Percentiles rank a stretch among this genome's conserved stretches.
Conservation (phyloP, 2,888 invertebrate genomes). For the Nowickia ferox region DNA sequence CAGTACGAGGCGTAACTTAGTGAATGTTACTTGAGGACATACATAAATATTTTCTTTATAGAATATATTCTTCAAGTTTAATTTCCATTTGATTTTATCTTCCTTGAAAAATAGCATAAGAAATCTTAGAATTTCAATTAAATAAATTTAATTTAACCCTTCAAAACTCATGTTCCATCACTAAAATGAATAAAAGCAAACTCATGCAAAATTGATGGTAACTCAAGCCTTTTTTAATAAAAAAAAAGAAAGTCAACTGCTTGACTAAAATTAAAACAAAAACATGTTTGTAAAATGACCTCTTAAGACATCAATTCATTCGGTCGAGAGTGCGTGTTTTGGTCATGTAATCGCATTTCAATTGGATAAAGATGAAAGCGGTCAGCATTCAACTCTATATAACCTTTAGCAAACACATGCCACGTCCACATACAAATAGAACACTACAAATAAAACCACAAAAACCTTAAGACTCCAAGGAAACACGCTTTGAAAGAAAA, state of each 20-base stretch:
- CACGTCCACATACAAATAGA: conserved; percentile 1
- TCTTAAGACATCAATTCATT: conserved; percentile 75
- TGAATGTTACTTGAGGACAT: too few species aligned
- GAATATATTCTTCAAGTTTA: too few species aligned
- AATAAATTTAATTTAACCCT: conserved; percentile 56
- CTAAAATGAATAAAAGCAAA: conserved; percentile 24
- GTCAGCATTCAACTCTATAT: conserved; percentile 64
- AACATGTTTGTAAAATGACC: conserved; percentile 59
- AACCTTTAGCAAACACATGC: conserved; percentile 49
- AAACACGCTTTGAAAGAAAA: conserved; percentile 78
- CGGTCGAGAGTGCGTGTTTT: conserved; percentile 78
- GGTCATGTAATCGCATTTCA: conserved; percentile 82
- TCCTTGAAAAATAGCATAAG: background rate
- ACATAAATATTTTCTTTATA: too few species aligned
- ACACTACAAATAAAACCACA: conserved; percentile 67
- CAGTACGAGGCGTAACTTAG: too few species aligned
- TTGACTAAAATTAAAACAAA: conserved; percentile 40
- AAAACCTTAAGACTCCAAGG: conserved; percentile 65
- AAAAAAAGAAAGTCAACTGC: conserved; percentile 40
- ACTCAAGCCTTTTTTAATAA: conserved; percentile 7
- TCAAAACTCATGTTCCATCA: background rate
- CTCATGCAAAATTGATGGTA: conserved; percentile 47
- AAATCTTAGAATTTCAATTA: conserved; percentile 38
- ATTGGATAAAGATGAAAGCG: conserved; percentile 73
- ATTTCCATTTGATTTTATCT: too few species aligned